phyloP scores from a whole-genome alignment of 2,888 invertebrate genomes.

The Chaitophorus viminalis region DNA sequence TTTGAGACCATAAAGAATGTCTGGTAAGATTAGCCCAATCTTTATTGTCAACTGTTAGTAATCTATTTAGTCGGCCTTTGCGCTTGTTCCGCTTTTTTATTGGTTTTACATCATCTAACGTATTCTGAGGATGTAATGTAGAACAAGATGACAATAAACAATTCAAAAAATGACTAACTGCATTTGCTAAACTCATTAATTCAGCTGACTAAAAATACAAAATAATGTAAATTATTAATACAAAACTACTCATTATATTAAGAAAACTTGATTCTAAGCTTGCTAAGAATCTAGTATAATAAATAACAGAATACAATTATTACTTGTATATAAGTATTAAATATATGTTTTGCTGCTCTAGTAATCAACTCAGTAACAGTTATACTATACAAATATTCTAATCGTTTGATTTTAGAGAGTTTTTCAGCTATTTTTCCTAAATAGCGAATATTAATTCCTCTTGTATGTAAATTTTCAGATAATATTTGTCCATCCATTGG shows the following conservation, averaged over 20 bases:
- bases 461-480: constrained; percentile 91
- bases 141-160: constrained; percentile 87
- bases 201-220: constrained; percentile 76
- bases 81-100: constrained; percentile 74
- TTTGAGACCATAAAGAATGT: constrained; percentile 86
- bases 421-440: constrained; percentile 90
- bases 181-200: constrained; percentile 88
- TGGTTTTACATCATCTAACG: constrained; percentile 75
- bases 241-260: not conserved
- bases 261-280: not conserved
- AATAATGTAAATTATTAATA: not conserved
- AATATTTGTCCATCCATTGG: constrained; percentile 95
- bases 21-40: constrained; percentile 92
- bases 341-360: constrained; percentile 92
- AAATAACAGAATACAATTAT: not conserved
- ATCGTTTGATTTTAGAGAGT: constrained; percentile 79
- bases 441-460: constrained; percentile 97
- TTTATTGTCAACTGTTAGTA: constrained; percentile 71
- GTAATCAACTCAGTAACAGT: constrained; percentile 89
- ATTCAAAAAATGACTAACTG: constrained; percentile 95
- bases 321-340: constrained; percentile 88
- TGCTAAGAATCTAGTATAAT: constrained; percentile 5
- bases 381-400: constrained; percentile 89
- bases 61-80: constrained; percentile 71
- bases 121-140: constrained; percentile 75